Conservation (phyloP, 2,113 vertebrate genomes). For the Microcebus griseorufus region DNA sequence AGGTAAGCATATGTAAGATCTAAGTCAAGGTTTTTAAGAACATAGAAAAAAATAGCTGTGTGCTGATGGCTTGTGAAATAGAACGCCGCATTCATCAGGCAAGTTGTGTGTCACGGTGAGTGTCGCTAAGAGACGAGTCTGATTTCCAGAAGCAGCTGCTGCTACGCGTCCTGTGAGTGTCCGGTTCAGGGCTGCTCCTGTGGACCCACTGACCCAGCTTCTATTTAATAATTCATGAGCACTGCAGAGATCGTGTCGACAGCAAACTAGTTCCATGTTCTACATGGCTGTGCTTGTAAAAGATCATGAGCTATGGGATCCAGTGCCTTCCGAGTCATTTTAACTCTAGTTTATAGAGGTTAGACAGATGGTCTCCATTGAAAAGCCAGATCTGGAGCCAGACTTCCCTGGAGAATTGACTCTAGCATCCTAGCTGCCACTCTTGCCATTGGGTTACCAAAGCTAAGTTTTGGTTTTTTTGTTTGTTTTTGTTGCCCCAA, state of each 20-base stretch:
- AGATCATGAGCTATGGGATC: not conserved
- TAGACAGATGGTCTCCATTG: not conserved
- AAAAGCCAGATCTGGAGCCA: not conserved
- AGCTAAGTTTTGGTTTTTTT: not conserved
- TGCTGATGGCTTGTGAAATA: not conserved
- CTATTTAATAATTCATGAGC: not conserved
- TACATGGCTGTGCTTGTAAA: not conserved
- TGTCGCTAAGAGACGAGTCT: not conserved
- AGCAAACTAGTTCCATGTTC: not conserved
- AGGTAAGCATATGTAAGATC: not conserved
- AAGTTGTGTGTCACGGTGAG: not conserved
- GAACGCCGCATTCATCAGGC: accelerated
- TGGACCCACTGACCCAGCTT: not conserved
- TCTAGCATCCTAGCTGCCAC: accelerated
- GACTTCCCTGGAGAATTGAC: not conserved
- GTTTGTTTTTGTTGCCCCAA: not conserved
- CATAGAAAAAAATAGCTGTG: not conserved
- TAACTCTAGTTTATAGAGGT: not conserved
- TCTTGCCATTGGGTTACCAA: not conserved
- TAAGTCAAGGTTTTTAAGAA: not conserved
- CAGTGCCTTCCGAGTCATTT: not conserved
- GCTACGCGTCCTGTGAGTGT: accelerated
- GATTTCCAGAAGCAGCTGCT: not conserved
- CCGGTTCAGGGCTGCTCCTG: not conserved
- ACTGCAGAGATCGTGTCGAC: not conserved